Conservation (phyloP, 2,888 invertebrate genomes). For the Minunthozetes semirufus region DNA sequence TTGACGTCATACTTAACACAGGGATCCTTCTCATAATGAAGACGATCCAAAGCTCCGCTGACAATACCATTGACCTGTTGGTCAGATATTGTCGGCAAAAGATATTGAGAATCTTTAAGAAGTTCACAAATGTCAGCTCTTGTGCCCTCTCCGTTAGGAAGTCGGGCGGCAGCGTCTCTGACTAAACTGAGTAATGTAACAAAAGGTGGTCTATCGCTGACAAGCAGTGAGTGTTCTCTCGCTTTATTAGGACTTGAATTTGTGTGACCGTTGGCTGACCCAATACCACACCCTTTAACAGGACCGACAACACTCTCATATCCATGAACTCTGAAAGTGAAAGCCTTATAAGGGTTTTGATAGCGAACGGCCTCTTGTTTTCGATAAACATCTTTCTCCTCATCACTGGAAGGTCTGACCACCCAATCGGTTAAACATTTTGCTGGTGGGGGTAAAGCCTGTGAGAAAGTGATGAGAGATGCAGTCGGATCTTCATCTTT, state of each 20-base stretch:
- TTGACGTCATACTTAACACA: conserved; percentile 87
- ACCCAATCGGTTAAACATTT: conserved; percentile 70
- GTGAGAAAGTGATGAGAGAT: conserved; percentile 44
- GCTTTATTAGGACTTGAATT: conserved; percentile 55
- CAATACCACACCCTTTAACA: conserved; percentile 62
- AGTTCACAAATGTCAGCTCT: conserved; percentile 82
- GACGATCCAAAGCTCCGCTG: conserved; percentile 78
- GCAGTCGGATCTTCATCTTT: conserved; percentile 44
- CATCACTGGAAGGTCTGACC: conserved; percentile 66
- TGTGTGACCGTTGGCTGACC: conserved; percentile 34
- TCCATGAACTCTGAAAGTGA: conserved; percentile 79
- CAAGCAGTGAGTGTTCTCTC: conserved; percentile 74
- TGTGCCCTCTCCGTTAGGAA: conserved; percentile 91
- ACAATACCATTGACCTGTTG: conserved; percentile 61
- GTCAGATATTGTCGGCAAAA: conserved; percentile 51
- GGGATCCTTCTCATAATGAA: conserved; percentile 84
- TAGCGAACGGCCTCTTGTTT: conserved; percentile 68
- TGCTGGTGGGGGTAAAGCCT: conserved; percentile 48
- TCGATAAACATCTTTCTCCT: conserved; percentile 56
- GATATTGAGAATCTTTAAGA: conserved; percentile 66
- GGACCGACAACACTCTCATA: conserved; percentile 76
- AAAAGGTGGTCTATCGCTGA: conserved; percentile 74
- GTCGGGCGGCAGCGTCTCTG: conserved; percentile 82
- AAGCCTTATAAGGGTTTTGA: conserved; percentile 80
- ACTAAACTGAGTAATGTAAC: conserved; percentile 62